Evolutionary conservation across 2,797 vertebrate genomes (phyloP), one percentile per base, ranked within the genome.

Genomic region (Notolepis coatsorum): DNA sequence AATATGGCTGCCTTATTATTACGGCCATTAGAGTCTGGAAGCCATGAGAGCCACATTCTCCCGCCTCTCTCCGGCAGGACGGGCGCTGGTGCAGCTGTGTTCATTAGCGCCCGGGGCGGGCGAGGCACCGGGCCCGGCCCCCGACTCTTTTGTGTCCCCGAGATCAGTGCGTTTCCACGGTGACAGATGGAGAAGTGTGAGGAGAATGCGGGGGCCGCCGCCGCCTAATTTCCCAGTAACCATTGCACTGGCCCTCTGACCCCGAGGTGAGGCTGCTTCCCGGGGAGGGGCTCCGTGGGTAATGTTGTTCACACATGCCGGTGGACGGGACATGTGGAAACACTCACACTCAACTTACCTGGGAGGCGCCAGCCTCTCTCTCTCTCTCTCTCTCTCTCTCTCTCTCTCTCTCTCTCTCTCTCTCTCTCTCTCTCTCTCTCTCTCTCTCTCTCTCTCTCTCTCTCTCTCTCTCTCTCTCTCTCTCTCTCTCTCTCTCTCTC

Each of bases 171-270:
- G 82, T 86, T 83, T 82, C 79, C 67, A 57, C 77, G 2, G 81
- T 90, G 89, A 92, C 91, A 93, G 90, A 87, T 88, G 89, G 84
- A 71, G 78, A 90, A 61, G 89, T 92, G 91, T 91, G 86, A 84
- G 84, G 80, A 80, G 81, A 91, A 91, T 89, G 75, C 41, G 84
- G 78, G n/a, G 76, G 80, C 87, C 76, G 78, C 84, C 75, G 80
- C 54, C 70, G 82, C 85, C 88, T 91, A 90, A 90, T 92, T 91
- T 90, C 79, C 78, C 47, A 80, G 82, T 89, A 88, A 90, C 81
- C 87, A 83, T 73, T 75, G 84, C 82, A 52, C 73, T 80, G 76
- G 71, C 88, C 91, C 79, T 79, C 47, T 92, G 91, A 93, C 90
- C 90, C 74, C 2, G 65, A 92, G 90, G 92, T 89, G 92, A 93